Evolutionary conservation across 2,888 invertebrate genomes (phyloP).

Genomic region (Andrena haemorrhoa): DNA sequence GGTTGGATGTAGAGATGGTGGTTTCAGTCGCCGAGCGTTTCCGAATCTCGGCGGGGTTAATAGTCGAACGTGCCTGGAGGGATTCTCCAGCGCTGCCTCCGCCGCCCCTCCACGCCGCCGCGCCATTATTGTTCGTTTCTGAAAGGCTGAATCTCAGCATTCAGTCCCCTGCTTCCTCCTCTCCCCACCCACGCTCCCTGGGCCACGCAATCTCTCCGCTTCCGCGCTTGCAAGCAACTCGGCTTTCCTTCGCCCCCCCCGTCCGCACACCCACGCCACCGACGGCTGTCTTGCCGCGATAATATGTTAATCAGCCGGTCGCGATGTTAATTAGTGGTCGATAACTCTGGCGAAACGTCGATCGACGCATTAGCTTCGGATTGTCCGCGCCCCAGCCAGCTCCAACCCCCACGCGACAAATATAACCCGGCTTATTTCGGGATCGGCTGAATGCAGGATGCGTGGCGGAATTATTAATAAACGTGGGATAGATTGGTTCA

Average conservation of each 20-base stretch:
- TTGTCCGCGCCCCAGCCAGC: conserved; percentile 18
- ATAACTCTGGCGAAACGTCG: conserved; percentile 64
- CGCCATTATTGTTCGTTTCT: conserved; percentile 68
- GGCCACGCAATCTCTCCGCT: conserved; percentile 53
- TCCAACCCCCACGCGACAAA: not conserved
- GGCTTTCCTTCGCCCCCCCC: conserved; percentile 37
- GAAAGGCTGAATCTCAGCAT: conserved; percentile 65
- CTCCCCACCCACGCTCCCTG: conserved; percentile 13
- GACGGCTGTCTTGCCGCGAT: conserved; percentile 76
- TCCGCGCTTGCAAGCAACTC: conserved; percentile 51
- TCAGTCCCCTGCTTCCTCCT: conserved; percentile 57
- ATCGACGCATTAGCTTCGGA: conserved; percentile 69
- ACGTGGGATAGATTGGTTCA: conserved; percentile 33
- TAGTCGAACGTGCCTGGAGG: conserved; percentile 78
- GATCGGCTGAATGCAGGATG: not conserved
- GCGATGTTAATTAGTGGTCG: conserved; percentile 79
- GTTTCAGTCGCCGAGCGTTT: conserved; percentile 72
- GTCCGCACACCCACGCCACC: not conserved
- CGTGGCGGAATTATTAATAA: conserved; percentile 43
- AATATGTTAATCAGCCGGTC: conserved; percentile 80
- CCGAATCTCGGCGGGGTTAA: conserved; percentile 79
- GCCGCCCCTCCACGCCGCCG: conserved; percentile 28
- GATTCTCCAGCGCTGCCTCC: conserved; percentile 64
- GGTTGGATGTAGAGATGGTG: conserved; percentile 67
- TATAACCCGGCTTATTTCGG: conserved; percentile 24